Evolutionary conservation across 2,113 vertebrate genomes (phyloP).

Genomic region (Stictonetta naevosa): DNA sequence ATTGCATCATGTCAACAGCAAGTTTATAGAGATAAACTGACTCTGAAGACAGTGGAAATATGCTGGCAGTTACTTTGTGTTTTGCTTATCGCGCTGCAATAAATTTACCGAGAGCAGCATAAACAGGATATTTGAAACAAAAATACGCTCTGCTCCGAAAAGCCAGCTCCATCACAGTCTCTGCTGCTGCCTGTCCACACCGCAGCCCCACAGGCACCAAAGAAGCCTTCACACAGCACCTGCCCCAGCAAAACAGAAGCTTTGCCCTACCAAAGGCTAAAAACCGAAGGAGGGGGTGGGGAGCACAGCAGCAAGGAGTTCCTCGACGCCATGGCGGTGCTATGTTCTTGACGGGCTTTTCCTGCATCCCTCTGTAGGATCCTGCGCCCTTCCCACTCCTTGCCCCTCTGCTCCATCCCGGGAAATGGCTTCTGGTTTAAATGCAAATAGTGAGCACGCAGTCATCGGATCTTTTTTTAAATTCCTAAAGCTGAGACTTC

Average conservation of each 20-base stretch:
- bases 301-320: neutral
- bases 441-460: conserved; percentile 59
- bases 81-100: neutral
- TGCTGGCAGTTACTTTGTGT: conserved; percentile 6
- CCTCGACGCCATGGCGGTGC: neutral
- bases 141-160: neutral
- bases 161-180: neutral
- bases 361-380: neutral
- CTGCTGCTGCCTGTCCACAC: neutral
- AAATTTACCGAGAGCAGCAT: neutral
- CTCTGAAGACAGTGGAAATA: conserved; percentile 24
- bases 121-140: neutral
- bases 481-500: conserved; percentile 65
- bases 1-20: conserved; percentile 41
- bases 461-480: conserved; percentile 57
- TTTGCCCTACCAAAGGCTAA: neutral
- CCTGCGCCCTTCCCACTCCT: neutral
- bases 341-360: neutral
- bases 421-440: neutral
- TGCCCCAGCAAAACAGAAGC: neutral
- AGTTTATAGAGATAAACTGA: conserved; percentile 59
- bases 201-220: neutral
- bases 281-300: rapidly evolving
- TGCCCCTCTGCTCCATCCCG: neutral
- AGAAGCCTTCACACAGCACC: neutral